Base-by-base conservation (phyloP, 2,797 vertebrate species). In the Trematomus bernacchii region DNA sequence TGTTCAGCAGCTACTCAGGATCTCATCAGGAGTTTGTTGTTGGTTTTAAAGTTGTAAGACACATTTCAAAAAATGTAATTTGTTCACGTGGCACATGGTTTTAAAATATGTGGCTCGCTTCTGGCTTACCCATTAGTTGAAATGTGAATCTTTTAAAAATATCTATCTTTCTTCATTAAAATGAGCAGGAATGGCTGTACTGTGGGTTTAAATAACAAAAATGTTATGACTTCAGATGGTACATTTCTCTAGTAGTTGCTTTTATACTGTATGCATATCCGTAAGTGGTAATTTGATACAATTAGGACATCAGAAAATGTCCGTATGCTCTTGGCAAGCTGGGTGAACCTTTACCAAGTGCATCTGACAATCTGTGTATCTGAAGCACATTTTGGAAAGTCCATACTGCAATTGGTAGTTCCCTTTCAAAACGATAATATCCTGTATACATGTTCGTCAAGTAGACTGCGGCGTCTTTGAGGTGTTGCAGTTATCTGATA, bases 241-340 rank as follows among this genome's bases (percentile, higher is more conserved):
- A 15, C 50, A 42, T 66, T 66, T 68, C 19, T n/a, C 14, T 30
- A 50, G 23, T 18, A 3, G 43, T 23, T 52, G 21, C 57, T 71
- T 15, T 70, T 40, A 21, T 11, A 30, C n/a, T 5, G 47, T 8
- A 40, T 50, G 18, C 5, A 64, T 68, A 66, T 76, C 44, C 19
- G 58, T 75, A 54, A 80, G 54, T 62, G 50, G 21, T 71, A 54
- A 65, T 78, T 73, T 53, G 16, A 52, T 58, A 27, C 66, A 84
- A 80, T 21, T 10, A 75, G 37, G 46, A 65, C 53, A 72, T 79
- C 67, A 71, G 47, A 83, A 78, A 8, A 59, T 60, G 30, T 76
- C 73, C 43, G 18, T 1, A 13, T 52, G 68, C 69, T 76, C 60
- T 66, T 48, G 52, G 66, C 62, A 76, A 71, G 66, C 71, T 51